Evolutionary conservation across 2,113 vertebrate species (phyloP).

Genomic region (Zapornia atra): DNA sequence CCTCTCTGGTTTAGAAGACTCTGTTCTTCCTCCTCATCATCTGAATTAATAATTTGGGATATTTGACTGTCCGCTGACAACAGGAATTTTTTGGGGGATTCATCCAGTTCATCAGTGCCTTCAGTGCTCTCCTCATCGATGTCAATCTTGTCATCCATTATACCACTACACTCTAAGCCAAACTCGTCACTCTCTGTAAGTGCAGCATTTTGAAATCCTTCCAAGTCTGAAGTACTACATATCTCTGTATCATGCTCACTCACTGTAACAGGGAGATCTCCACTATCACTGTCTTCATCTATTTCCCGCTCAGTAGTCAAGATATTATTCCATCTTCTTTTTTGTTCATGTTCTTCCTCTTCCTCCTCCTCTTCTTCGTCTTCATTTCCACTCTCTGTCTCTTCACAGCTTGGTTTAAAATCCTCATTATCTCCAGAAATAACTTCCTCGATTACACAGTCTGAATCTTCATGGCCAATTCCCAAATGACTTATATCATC

Average conservation of each 20-base stretch:
- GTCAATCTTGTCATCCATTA: conserved; percentile 32
- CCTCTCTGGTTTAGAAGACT: conserved; percentile 20
- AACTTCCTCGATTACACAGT: conserved; percentile 78
- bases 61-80: background rate
- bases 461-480: conserved; percentile 71
- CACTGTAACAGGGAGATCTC: conserved; percentile 36
- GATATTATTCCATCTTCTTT: conserved; percentile 7
- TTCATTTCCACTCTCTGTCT: conserved; percentile 68
- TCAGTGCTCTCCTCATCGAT: conserved; percentile 67
- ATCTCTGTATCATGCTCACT: conserved; percentile 61
- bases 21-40: conserved; percentile 73
- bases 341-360: conserved; percentile 4
- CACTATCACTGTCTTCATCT: conserved; percentile 78
- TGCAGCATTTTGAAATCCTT: conserved; percentile 45
- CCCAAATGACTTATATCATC: conserved; percentile 5
- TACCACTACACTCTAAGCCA: conserved; percentile 36
- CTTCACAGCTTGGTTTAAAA: conserved; percentile 61
- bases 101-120: conserved; percentile 70
- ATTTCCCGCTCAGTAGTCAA: background rate
- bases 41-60: conserved; percentile 54
- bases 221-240: conserved; percentile 65
- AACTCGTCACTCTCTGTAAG: conserved; percentile 55
- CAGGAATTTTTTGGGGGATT: conserved; percentile 43
- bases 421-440: conserved; percentile 68
- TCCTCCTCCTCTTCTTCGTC: conserved; percentile 60